phyloP scores from a whole-genome alignment of 2,797 vertebrate genomes.

The Meriones psammophilus region DNA sequence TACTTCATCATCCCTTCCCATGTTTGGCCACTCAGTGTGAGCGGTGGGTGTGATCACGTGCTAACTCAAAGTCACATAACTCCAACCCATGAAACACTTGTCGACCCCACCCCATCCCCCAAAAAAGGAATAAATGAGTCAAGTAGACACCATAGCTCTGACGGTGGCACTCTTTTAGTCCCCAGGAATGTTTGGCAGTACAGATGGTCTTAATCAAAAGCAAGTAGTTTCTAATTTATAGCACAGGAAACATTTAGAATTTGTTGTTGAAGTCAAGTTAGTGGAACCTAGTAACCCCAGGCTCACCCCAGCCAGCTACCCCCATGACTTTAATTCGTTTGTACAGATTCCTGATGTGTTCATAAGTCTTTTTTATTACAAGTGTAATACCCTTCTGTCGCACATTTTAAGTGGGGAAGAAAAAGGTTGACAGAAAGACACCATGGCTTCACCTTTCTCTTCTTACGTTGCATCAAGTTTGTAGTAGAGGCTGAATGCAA shows the following conservation, averaged over 20 bases:
- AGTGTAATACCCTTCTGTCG: slow-evolving; percentile 67
- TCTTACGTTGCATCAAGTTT: slow-evolving; percentile 38
- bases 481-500: neutral
- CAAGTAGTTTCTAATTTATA: slow-evolving; percentile 85
- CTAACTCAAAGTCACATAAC: slow-evolving; percentile 54
- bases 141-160: slow-evolving; percentile 37
- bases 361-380: slow-evolving; percentile 80
- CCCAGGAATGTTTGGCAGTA: slow-evolving; percentile 61
- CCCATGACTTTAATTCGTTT: slow-evolving; percentile 80
- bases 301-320: slow-evolving; percentile 75
- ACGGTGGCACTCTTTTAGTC: slow-evolving; percentile 10
- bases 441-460: slow-evolving; percentile 27
- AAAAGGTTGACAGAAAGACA: slow-evolving; percentile 58
- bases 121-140: slow-evolving; percentile 62
- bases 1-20: slow-evolving; percentile 51
- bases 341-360: slow-evolving; percentile 71
- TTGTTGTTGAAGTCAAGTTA: slow-evolving; percentile 83
- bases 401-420: slow-evolving; percentile 37
- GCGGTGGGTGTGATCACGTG: neutral
- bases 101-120: neutral
- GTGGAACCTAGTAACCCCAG: slow-evolving; percentile 82
- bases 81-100: slow-evolving; percentile 54
- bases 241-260: slow-evolving; percentile 82
- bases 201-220: slow-evolving; percentile 84
- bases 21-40: neutral